Conservation (phyloP, 2,888 invertebrate genomes). For the Mythimna impura region DNA sequence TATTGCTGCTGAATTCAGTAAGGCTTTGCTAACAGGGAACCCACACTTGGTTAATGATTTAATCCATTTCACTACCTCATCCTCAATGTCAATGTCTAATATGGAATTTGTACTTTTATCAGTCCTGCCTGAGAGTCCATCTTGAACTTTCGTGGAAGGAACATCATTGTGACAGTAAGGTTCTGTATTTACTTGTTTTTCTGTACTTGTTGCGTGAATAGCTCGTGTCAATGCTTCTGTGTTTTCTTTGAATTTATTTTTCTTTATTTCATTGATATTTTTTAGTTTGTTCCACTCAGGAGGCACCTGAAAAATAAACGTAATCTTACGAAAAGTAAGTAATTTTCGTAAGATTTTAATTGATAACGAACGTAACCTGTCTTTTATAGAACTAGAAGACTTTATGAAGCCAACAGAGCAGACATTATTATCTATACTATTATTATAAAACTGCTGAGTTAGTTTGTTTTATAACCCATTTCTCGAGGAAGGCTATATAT, state of each 20-base stretch:
- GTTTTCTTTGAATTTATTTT: background rate
- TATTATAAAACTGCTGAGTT: background rate
- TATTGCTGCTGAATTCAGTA: background rate
- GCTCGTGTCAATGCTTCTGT: background rate
- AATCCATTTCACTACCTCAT: constrained; percentile 2
- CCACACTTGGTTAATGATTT: background rate
- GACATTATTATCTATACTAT: too few relatives aligned
- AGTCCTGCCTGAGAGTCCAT: background rate
- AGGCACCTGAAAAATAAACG: constrained; percentile 7
- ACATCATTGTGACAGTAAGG: background rate
- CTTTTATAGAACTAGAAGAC: background rate
- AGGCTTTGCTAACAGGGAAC: background rate
- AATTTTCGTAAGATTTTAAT: constrained; percentile 21
- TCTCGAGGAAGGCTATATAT: too few relatives aligned
- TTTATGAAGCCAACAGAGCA: too few relatives aligned
- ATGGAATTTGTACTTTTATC: background rate
- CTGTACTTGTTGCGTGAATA: background rate
- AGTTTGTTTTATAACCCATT: background rate
- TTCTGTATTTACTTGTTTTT: background rate
- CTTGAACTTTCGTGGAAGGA: background rate
- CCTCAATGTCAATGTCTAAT: background rate
- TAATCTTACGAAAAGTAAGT: constrained; percentile 22
- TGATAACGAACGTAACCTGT: background rate
- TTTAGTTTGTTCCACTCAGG: background rate
- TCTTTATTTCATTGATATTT: background rate